A percentile compares a stretch with the other conserved stretches of the same genome.
These are phyloP conservation scores for Mustela lutreola DNA, from an alignment of 2,113 vertebrate species.

Conservation along the genomic window DNA sequence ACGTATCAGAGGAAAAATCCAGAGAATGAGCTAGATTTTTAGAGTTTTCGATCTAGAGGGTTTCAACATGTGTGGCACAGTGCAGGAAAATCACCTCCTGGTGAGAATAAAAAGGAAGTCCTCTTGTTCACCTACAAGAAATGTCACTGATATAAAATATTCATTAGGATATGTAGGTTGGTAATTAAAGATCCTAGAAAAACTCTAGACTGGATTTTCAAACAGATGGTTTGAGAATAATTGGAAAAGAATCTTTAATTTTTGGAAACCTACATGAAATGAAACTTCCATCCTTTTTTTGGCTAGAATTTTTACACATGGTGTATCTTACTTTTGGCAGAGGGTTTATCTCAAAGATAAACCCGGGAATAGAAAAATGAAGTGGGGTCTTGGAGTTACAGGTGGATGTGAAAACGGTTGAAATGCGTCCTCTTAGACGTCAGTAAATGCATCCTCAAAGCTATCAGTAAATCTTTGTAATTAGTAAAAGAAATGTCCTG, in stretches of 20 bases:
- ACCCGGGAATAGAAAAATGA: background rate
- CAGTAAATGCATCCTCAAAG: background rate
- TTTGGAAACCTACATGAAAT: background rate
- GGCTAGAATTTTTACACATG: background rate
- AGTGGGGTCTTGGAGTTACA: background rate
- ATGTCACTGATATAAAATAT: background rate
- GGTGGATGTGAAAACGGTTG: background rate
- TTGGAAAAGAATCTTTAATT: constrained; percentile 40
- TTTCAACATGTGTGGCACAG: background rate
- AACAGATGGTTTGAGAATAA: constrained; percentile 34
- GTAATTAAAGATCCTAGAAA: background rate
- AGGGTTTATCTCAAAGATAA: background rate
- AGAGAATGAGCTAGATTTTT: background rate
- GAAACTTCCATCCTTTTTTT: background rate
- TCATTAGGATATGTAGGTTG: background rate
- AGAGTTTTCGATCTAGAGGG: background rate
- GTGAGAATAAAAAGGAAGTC: constrained; percentile 29
- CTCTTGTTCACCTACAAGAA: background rate
- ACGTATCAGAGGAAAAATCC: background rate
- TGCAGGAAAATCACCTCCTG: background rate
- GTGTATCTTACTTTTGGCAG: constrained; percentile 10
- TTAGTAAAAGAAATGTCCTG: background rate
- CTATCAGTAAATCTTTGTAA: constrained; percentile 2
- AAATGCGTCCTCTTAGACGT: background rate
- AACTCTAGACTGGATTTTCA: constrained; percentile 63